These are phyloP conservation scores for Poecilus cupreus DNA, from an alignment of 2,888 invertebrate species.

Conservation along the genomic window DNA sequence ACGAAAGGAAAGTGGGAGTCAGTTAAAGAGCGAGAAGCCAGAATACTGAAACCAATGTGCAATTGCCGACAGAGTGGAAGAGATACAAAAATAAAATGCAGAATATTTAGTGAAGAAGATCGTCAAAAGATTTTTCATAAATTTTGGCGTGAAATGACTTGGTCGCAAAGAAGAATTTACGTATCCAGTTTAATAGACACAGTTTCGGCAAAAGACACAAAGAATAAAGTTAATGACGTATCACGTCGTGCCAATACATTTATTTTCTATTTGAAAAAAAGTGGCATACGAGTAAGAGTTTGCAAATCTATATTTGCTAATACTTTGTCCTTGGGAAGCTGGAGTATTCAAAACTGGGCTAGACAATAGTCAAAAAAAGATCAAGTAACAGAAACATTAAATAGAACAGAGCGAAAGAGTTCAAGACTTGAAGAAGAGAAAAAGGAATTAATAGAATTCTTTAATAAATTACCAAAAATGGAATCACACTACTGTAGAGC, in stretches of 20 bases:
- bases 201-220: background rate
- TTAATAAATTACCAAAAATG: slow-evolving; percentile 61
- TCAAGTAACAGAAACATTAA: background rate
- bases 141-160: background rate
- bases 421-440: background rate
- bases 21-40: background rate
- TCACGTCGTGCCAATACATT: background rate
- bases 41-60: background rate
- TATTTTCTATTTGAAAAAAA: background rate
- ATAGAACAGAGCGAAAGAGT: background rate
- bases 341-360: background rate
- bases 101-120: background rate
- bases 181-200: background rate
- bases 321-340: no score
- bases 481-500: slow-evolving; percentile 64
- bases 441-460: background rate
- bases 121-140: background rate
- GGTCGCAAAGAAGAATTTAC: background rate
- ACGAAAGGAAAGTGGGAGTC: background rate
- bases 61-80: no score
- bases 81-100: background rate
- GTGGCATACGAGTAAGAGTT: background rate
- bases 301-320: background rate
- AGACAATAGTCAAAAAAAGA: background rate
- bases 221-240: background rate